These are phyloP conservation scores for Scolopax mira DNA, from an alignment of 2,113 vertebrate genomes.

Conservation along the genomic window DNA sequence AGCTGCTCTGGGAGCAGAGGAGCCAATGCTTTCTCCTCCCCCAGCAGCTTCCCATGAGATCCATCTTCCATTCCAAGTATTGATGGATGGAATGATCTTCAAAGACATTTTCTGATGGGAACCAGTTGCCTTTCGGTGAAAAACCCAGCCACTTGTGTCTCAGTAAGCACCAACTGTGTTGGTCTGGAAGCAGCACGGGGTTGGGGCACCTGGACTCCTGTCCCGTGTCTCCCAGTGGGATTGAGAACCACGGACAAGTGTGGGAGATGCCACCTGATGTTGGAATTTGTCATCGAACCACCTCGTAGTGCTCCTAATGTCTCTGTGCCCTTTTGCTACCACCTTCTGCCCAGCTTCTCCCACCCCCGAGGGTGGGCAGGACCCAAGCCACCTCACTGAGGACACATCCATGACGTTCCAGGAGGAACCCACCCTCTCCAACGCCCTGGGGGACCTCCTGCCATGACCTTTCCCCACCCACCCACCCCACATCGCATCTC, in stretches of 20 bases:
- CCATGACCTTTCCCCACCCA: neutral
- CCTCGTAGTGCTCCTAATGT: accelerated
- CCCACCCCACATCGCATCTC: accelerated
- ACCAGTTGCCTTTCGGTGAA: accelerated
- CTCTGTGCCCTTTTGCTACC: neutral
- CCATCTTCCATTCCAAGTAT: neutral
- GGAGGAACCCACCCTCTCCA: neutral
- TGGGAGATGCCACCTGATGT: neutral
- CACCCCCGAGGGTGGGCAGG: neutral
- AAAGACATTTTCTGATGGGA: neutral
- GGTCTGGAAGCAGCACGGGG: neutral
- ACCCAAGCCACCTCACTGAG: accelerated
- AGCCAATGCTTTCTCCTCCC: neutral
- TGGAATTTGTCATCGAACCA: neutral
- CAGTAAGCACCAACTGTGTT: accelerated
- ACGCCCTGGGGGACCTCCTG: neutral
- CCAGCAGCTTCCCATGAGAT: neutral
- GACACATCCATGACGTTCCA: accelerated
- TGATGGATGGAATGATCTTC: neutral
- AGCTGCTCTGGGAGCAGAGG: accelerated
- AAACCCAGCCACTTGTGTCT: neutral
- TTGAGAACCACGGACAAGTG: accelerated
- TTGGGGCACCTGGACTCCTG: accelerated
- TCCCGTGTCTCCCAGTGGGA: neutral
- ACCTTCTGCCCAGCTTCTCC: neutral